Evolutionary conservation across 2,113 vertebrate genomes (phyloP), one percentile per base, ranked within the genome.

Genomic region (Corydoras sp.): DNA sequence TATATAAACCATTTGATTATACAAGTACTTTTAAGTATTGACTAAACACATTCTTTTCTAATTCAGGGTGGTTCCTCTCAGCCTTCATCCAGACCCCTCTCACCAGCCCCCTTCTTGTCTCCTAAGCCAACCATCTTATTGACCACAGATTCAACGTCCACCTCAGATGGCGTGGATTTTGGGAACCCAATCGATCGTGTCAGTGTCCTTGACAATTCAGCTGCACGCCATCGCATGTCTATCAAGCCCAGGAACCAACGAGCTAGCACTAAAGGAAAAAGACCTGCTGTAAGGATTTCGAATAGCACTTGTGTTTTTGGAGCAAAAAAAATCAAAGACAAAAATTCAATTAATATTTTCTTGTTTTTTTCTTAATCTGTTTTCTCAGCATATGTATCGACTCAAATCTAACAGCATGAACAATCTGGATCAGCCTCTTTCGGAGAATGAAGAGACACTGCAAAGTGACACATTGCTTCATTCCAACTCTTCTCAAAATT

Each of bases 191-290:
- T 90, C 55, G 83, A 86, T 56, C 83, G 80, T 72, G 86, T 85
- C 2, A 77, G 88, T 73, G 89, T 87, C 83, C 77, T 95, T 77
- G 90, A 95, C 84, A 94, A 87, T 79, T 93, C 92, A 43, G 93
- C 93, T 2, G 93, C 93, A 30, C 93, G 85, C 64, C 91, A 95
- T 75, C 91, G 91, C 69, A 89, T 95, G 84, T 85, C 90, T 71
- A 82, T 95, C 61, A 94, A 92, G 71, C 93, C 93, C 4, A 87
- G 90, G 71, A 91, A 94, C 65, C 92, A 94, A 78, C 86, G 93
- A 66, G 90, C 88, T 30, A 76, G 76, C 58, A 87, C 86, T 72
- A 92, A 85, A 76, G 86, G 81, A 43, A 86, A 88, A 80, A 86
- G 82, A 15, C 77, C 82, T 67, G 18, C 18, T 2, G 93, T 95